These are phyloP conservation scores for Saccopteryx leptura DNA, from an alignment of 2,113 vertebrate genomes.

Conservation along the genomic window DNA sequence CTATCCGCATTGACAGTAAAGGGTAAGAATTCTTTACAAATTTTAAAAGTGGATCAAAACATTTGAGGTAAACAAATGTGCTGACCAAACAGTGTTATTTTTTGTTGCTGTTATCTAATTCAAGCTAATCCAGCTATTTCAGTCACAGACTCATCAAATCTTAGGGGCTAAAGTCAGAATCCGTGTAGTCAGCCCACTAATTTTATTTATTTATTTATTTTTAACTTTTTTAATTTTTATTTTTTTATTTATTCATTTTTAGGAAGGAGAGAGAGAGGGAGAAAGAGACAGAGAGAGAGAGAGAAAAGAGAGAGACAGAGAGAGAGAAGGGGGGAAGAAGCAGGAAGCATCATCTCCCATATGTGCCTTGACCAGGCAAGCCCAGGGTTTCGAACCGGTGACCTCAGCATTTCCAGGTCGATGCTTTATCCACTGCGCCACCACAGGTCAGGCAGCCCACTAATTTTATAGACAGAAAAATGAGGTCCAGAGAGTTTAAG, in stretches of 20 bases:
- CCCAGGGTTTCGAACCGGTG: too few relatives aligned
- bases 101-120: not conserved
- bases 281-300: too few relatives aligned
- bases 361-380: too few relatives aligned
- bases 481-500: not conserved
- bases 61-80: not conserved
- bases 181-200: not conserved
- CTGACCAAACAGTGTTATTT: not conserved
- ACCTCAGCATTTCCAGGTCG: too few relatives aligned
- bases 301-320: too few relatives aligned
- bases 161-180: conserved; percentile 25
- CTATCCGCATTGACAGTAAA: not conserved
- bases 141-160: not conserved
- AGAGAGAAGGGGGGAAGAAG: too few relatives aligned
- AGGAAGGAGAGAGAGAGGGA: too few relatives aligned
- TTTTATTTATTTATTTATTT: not conserved
- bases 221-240: too few relatives aligned
- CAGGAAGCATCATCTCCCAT: too few relatives aligned
- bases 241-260: too few relatives aligned
- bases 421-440: too few relatives aligned
- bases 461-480: conserved; percentile 46
- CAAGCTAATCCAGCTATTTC: not conserved
- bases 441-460: not conserved
- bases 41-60: not conserved
- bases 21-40: not conserved